Conservation (phyloP, 2,113 vertebrate species). For the Campylorhamphus procurvoides region DNA sequence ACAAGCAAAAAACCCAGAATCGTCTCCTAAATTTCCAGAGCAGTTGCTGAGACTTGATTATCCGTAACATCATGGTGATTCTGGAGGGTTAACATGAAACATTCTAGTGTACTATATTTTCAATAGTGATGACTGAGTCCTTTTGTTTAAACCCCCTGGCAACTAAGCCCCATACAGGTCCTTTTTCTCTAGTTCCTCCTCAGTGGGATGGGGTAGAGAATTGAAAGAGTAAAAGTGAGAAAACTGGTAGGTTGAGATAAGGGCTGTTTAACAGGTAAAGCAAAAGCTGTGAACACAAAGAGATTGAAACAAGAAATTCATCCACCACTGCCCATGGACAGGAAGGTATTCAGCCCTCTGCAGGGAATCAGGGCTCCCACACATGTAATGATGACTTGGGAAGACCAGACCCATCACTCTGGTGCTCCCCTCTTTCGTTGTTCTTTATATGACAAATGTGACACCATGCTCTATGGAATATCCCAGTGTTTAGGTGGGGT, state of each 20-base stretch:
- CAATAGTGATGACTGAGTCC: rapidly evolving
- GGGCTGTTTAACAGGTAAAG: neutral
- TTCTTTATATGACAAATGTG: neutral
- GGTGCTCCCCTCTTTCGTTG: neutral
- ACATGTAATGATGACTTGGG: neutral
- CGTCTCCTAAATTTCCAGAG: neutral
- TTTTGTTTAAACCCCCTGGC: neutral
- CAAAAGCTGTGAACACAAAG: neutral
- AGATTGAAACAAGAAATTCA: neutral
- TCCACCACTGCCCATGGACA: neutral
- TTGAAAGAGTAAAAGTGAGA: neutral
- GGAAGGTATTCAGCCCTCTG: neutral
- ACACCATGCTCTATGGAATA: neutral
- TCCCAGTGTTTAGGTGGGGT: neutral
- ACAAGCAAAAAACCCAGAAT: rapidly evolving
- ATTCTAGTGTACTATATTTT: neutral
- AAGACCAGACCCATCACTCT: neutral
- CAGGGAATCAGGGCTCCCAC: neutral
- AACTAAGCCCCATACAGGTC: neutral
- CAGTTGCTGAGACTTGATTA: neutral
- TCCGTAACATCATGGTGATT: neutral
- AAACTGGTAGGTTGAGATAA: neutral
- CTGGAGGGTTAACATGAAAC: neutral
- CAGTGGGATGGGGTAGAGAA: too few relatives aligned
- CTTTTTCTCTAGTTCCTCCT: neutral